These are phyloP conservation scores for Campoplex capitator DNA, from an alignment of 2,888 invertebrate species.

Conservation along the genomic window DNA sequence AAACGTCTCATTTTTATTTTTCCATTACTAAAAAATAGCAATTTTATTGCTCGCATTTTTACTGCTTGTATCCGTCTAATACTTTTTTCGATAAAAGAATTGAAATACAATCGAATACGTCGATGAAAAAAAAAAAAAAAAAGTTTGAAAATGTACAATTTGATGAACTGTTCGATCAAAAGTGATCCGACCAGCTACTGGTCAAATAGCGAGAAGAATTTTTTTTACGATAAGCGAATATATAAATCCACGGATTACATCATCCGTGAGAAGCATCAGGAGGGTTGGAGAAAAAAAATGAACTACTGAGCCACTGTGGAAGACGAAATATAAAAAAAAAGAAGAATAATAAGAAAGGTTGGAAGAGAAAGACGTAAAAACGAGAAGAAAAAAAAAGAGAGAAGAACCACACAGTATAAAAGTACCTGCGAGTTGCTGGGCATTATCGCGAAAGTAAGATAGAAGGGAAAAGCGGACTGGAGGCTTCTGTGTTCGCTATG, in stretches of 20 bases:
- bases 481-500: constrained; percentile 31
- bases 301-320: constrained; percentile 30
- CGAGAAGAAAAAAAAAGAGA: not conserved
- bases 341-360: not conserved
- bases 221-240: not conserved
- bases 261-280: constrained; percentile 31
- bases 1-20: not conserved
- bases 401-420: constrained; percentile 24
- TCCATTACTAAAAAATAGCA: not conserved
- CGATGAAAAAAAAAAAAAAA: not conserved
- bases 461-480: constrained; percentile 52
- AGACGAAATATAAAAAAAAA: constrained; percentile 25
- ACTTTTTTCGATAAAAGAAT: not conserved
- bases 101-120: too few species aligned
- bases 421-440: constrained; percentile 57
- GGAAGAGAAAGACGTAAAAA: not conserved
- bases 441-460: constrained; percentile 65
- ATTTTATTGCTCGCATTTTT: too few species aligned
- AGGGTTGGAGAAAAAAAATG: constrained; percentile 39
- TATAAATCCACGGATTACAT: constrained; percentile 23
- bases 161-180: not conserved
- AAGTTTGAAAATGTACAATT: not conserved
- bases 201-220: constrained; percentile 14
- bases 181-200: not conserved
- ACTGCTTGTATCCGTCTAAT: not conserved